Evolutionary conservation across 2,113 vertebrate genomes (phyloP).

Genomic region (Melanerpes formicivorus): DNA sequence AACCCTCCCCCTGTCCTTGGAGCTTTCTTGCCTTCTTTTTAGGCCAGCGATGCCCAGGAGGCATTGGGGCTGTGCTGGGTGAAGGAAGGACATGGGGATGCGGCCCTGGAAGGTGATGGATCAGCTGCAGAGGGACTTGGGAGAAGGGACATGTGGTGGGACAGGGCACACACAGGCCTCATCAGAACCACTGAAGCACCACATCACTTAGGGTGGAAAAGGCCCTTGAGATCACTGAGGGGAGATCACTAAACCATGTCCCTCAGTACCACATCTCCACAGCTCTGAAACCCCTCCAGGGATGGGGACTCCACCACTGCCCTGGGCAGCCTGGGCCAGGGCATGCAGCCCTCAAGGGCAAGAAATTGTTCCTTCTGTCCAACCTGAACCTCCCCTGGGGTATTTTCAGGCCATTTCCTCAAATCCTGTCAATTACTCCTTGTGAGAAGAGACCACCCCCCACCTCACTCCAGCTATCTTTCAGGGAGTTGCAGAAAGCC

Average conservation of each 20-base stretch:
- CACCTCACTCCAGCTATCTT: too few relatives aligned
- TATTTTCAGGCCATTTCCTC: too few relatives aligned
- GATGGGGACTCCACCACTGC: not conserved
- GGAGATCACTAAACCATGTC: not conserved
- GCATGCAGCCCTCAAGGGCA: too few relatives aligned
- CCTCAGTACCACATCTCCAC: rapidly evolving
- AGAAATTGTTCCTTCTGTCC: too few relatives aligned
- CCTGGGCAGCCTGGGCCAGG: not conserved
- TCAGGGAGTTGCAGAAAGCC: too few relatives aligned
- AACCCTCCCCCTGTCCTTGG: rapidly evolving
- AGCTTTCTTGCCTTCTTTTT: not conserved
- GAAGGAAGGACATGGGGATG: not conserved
- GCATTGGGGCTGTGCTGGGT: not conserved
- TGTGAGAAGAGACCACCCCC: not conserved
- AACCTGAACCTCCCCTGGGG: too few relatives aligned
- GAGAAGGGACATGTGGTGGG: not conserved
- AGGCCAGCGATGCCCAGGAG: not conserved
- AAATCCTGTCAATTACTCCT: too few relatives aligned
- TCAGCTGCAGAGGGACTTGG: not conserved
- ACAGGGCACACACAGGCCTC: not conserved
- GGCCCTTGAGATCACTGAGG: not conserved
- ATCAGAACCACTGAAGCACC: not conserved
- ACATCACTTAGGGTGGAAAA: not conserved
- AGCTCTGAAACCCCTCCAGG: rapidly evolving
- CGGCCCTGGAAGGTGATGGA: not conserved